Evolutionary conservation across 2,888 invertebrate genomes (phyloP), one percentile per base, ranked within the genome.

Genomic region (Malacosoma neustria): DNA sequence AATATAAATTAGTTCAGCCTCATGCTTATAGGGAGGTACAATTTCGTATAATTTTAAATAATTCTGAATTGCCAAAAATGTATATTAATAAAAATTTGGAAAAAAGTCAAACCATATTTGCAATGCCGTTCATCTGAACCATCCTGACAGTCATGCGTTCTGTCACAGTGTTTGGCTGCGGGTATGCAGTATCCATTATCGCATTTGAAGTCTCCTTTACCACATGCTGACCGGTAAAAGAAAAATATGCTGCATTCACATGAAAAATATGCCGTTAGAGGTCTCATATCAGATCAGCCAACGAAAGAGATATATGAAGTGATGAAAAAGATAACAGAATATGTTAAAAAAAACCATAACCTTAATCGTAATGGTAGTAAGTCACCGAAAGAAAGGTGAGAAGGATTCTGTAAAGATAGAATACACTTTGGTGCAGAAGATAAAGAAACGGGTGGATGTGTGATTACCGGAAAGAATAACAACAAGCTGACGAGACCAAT

Each of bases 131-230:
- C 89, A 63, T 89, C 89, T 40, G 88, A 88, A 58, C 82, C 72
- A 58, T 91, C 88, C 61, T 81, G 84, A 71, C 89, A 89, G 58
- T 89, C 87, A 63, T 70, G 70, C 58, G 74, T 74, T 54, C 84
- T 73, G 69, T 91, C 88, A 69, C 89, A 89, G 49, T 80, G 67
- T 61, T 82, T 84, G 52, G 73, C 75, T 50, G 71, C 65, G 49
- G 87, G 81, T 49, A 91, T 88, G 77, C 91, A 91, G 69, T 87
- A 76, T 65, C 90, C 90, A 69, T 88, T 89, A 63, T 81, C 79
- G 76, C 92, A 92, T 62, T 84, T 87, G 88, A 90, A 92, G 77
- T 84, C 84, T 48, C 59, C 63, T 45, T 73, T 68, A 68, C 74
- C 73, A 75, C 85, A 85, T 69, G 79, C 85, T 85, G 71, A 61